Evolutionary conservation across 2,797 vertebrate species (phyloP), one percentile per base, ranked within the genome.

Genomic region (Mastacembelus armatus): DNA sequence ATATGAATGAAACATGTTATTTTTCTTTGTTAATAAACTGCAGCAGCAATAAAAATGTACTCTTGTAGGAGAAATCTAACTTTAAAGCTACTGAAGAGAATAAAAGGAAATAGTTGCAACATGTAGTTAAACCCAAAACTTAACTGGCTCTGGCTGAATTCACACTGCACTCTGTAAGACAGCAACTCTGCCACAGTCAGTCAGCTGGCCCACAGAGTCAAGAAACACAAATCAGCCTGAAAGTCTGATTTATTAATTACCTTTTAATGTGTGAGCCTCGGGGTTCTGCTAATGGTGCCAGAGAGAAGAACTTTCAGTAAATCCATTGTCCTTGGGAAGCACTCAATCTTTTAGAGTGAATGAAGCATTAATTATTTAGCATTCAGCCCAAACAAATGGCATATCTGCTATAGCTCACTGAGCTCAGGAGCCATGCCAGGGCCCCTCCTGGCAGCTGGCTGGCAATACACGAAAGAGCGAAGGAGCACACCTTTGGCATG

Each of bases 361-460:
- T 58, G 54, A 14, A 58, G 42, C 80, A 83, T 91, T 74, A 85
- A 90, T 87, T 83, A 89, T 90, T 87, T 68, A 91, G 56, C 39
- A 30, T 29, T 49, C 45, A 45, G 54, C 44, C 66, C 59, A 74
- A 79, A 83, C 71, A 61, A 73, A 74, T 19, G 29, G 43, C 24
- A 27, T 21, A 29, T 76, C 52, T 33, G 32, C 49, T 65, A 33
- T n/a, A 52, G 62, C 56, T 47, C 33, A 32, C 7, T 6, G 29
- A 49, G 49, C 43, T 16, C 4, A 1, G 43, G 43, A 29, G 11
- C 22, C 26, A 38, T 27, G 9, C 51, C 32, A 21, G 52, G 49
- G 36, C 60, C 59, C 58, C 45, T 66, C 38, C 48, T 62, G 59
- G 66, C 7, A 2, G 62, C 42, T 10, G 14, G 67, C 5, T 12